These are phyloP conservation scores for Calephelis nemesis DNA, from an alignment of 1,140 invertebrate species.

Conservation along the genomic window DNA sequence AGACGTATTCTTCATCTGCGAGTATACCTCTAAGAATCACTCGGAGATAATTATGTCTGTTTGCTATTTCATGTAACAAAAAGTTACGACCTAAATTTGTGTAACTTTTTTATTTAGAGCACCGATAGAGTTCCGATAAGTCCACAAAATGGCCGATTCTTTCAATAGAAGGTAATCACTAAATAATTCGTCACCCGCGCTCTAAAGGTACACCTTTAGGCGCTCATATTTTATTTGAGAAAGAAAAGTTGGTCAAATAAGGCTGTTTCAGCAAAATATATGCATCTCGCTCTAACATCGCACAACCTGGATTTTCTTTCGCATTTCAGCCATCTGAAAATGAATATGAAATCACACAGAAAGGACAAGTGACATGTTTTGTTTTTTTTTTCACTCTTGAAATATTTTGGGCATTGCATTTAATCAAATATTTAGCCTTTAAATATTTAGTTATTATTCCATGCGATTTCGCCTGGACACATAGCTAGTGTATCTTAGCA, in stretches of 20 bases:
- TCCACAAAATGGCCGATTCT: constrained; percentile 21
- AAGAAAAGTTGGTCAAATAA: constrained; percentile 68
- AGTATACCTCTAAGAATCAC: too few relatives aligned
- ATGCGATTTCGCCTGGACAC: too few relatives aligned
- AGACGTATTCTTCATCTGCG: too few relatives aligned
- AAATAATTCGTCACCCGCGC: constrained; percentile 43
- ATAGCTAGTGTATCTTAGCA: too few relatives aligned
- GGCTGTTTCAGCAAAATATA: constrained; percentile 37
- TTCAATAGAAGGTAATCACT: constrained; percentile 33
- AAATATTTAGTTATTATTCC: too few relatives aligned
- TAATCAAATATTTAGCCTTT: too few relatives aligned
- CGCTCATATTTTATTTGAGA: constrained; percentile 69
- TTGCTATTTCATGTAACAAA: too few relatives aligned
- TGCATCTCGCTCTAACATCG: constrained; percentile 31
- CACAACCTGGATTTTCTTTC: constrained; percentile 31
- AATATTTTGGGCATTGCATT: too few relatives aligned
- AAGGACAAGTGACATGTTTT: not conserved
- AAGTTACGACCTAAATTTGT: too few relatives aligned
- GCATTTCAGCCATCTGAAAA: constrained; percentile 43
- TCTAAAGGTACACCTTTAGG: constrained; percentile 36
- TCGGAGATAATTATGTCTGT: too few relatives aligned
- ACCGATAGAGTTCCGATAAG: constrained; percentile 1
- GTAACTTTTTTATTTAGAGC: too few relatives aligned
- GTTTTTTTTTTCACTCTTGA: not conserved
- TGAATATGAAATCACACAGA: constrained; percentile 46